Conservation (phyloP, 2,888 invertebrate genomes). For the Germaria angustata region DNA sequence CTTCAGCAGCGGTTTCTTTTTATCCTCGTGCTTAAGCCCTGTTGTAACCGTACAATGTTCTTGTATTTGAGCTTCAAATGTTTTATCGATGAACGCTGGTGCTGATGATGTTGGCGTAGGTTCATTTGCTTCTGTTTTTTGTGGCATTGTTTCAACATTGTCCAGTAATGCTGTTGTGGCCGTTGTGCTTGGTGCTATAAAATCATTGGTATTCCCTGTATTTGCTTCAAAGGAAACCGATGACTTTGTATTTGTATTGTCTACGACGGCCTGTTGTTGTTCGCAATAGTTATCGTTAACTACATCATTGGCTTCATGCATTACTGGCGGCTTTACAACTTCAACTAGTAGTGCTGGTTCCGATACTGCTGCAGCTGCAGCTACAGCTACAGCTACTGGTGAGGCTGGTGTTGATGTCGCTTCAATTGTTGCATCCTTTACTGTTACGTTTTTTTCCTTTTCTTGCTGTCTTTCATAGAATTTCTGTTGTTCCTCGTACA, state of each 20-base stretch:
- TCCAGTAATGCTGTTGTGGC: slow-evolving; percentile 35
- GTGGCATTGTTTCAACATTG: slow-evolving; percentile 49
- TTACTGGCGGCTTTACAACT: slow-evolving; percentile 46
- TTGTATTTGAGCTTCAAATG: slow-evolving; percentile 25
- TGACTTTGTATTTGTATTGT: slow-evolving; percentile 50
- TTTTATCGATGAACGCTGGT: slow-evolving; percentile 35
- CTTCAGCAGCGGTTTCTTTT: slow-evolving; percentile 54
- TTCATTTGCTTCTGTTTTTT: slow-evolving; percentile 47
- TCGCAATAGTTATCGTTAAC: slow-evolving; percentile 64
- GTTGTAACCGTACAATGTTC: slow-evolving; percentile 14
- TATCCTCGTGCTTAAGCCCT: slow-evolving; percentile 41
- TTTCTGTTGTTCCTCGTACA: slow-evolving; percentile 64
- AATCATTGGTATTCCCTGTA: slow-evolving; percentile 46
- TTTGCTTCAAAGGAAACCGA: slow-evolving; percentile 51
- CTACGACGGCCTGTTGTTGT: slow-evolving; percentile 50
- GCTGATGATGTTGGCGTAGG: slow-evolving; percentile 40
- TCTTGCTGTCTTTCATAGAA: slow-evolving; percentile 42
- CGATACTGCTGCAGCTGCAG: not conserved
- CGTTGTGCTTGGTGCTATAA: slow-evolving; percentile 21
- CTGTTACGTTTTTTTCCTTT: slow-evolving; percentile 28
- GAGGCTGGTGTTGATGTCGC: slow-evolving; percentile 28
- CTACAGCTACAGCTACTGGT: not conserved
- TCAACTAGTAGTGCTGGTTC: slow-evolving; percentile 18
- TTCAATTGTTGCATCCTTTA: slow-evolving; percentile 50
- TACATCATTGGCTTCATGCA: slow-evolving; percentile 66